Conservation (phyloP, 2,888 invertebrate genomes). For the Nasonia oneida region DNA sequence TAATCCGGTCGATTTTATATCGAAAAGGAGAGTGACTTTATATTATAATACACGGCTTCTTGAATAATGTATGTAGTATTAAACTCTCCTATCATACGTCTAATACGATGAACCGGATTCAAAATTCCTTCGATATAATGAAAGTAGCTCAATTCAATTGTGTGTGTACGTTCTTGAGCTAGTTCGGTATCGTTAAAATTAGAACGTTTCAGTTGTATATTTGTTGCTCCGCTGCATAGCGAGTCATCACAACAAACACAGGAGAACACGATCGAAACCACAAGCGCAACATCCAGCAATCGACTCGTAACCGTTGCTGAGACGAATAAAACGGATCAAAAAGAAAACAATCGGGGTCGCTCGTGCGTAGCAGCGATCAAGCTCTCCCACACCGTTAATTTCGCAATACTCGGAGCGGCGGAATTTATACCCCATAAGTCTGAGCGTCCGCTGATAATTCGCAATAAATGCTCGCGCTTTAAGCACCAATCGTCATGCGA, state of each 20-base stretch:
- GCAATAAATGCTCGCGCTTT: constrained; percentile 32
- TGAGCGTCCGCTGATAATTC: constrained; percentile 26
- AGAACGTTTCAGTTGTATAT: neutral
- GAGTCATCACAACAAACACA: too few relatives aligned
- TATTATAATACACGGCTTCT: neutral
- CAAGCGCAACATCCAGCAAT: neutral
- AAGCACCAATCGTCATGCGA: constrained; percentile 34
- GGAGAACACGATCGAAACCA: neutral
- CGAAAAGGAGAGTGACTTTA: neutral
- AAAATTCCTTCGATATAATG: neutral
- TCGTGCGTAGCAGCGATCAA: neutral
- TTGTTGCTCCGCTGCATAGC: too few relatives aligned
- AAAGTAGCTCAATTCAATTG: neutral
- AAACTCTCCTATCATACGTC: neutral
- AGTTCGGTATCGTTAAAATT: neutral
- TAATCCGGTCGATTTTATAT: neutral
- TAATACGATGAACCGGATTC: neutral
- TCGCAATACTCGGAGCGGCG: neutral
- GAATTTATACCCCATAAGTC: constrained; percentile 23
- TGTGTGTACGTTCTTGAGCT: neutral
- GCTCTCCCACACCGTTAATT: neutral
- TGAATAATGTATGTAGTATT: neutral
- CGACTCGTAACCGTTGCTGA: too few relatives aligned
- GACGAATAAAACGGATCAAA: neutral
- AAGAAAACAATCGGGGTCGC: neutral